Percentiles rank a stretch among this genome's conserved stretches.
phyloP scores from a whole-genome alignment of 2,113 vertebrate species.

The Isichthys henryi region DNA sequence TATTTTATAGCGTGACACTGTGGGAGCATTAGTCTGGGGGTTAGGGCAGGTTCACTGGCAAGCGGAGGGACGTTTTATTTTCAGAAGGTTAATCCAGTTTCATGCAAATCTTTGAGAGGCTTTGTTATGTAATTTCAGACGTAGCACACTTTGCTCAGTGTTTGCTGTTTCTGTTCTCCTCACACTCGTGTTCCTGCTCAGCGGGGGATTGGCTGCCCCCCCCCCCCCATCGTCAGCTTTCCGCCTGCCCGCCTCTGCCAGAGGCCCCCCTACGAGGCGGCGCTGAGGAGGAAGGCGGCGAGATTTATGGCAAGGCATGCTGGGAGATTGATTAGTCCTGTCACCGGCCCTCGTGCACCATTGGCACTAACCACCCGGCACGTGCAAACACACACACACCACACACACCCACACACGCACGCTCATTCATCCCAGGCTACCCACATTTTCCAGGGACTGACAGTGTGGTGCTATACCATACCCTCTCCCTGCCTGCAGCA shows the following conservation, averaged over 20 bases:
- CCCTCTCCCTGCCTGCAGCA: background rate
- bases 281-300: slow-evolving; percentile 16
- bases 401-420: background rate
- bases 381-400: slow-evolving; percentile 7
- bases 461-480: background rate
- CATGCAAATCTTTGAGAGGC: background rate
- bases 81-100: background rate
- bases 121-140: background rate
- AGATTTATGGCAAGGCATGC: slow-evolving; percentile 35
- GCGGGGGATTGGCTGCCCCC: background rate
- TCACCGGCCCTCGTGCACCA: slow-evolving; percentile 29
- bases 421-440: background rate
- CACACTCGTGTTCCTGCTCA: background rate
- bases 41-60: background rate
- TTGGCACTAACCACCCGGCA: slow-evolving; percentile 28
- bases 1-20: background rate
- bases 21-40: background rate
- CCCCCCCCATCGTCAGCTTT: background rate
- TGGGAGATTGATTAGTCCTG: slow-evolving; percentile 38
- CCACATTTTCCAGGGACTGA: background rate
- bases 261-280: slow-evolving; percentile 26
- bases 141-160: background rate
- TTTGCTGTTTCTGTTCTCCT: background rate
- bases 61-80: background rate
- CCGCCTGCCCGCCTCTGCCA: slow-evolving; percentile 16